Percentiles rank a stretch among this genome's conserved stretches.
Conservation (phyloP, 2,797 vertebrate genomes). For the Synanceia verrucosa region DNA sequence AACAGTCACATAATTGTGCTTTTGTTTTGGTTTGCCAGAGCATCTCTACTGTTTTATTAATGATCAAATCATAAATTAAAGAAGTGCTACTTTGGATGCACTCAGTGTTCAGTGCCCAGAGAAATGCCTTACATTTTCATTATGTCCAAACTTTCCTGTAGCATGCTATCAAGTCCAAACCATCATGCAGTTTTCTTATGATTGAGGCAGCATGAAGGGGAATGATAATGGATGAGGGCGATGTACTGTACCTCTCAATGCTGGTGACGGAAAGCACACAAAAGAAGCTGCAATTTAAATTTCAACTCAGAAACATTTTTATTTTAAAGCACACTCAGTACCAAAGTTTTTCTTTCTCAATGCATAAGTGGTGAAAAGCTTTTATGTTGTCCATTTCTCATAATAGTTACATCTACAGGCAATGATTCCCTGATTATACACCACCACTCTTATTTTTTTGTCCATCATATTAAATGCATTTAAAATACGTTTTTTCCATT, state of each 20-base stretch:
- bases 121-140: constrained; percentile 9
- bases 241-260: neutral
- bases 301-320: constrained; percentile 10
- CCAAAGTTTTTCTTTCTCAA: neutral
- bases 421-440: constrained; percentile 24
- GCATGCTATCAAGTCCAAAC: constrained; percentile 23
- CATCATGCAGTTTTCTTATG: constrained; percentile 3
- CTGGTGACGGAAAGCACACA: constrained; percentile 21
- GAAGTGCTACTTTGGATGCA: constrained; percentile 25
- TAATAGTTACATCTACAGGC: constrained; percentile 19
- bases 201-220: constrained; percentile 13
- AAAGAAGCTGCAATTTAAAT: constrained; percentile 18
- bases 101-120: constrained; percentile 1
- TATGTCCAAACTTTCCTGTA: constrained; percentile 12
- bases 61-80: constrained; percentile 55
- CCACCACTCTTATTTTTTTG: neutral
- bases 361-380: constrained; percentile 1
- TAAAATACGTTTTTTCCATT: constrained; percentile 11
- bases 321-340: constrained; percentile 6
- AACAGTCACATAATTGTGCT: constrained; percentile 21
- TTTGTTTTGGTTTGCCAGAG: constrained; percentile 39
- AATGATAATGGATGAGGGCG: constrained; percentile 19
- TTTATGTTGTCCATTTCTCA: constrained; percentile 27
- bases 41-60: constrained; percentile 58
- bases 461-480: constrained; percentile 1